Percentiles rank a stretch among this genome's conserved stretches.
phyloP scores from a whole-genome alignment of 2,888 invertebrate genomes.

The Nycteola revayana region DNA sequence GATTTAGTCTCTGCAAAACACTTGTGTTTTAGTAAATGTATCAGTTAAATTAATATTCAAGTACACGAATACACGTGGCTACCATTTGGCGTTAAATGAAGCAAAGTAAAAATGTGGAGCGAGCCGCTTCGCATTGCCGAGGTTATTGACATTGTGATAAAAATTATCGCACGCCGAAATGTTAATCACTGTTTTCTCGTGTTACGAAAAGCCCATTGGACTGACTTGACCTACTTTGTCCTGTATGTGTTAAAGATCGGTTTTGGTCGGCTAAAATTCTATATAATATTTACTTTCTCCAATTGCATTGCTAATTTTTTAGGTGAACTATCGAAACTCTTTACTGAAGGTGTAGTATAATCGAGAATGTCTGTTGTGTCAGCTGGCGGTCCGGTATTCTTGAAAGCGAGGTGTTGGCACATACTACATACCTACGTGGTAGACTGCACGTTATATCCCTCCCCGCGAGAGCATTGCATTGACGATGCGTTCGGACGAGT shows the following conservation, averaged over 20 bases:
- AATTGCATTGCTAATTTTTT: too few relatives aligned
- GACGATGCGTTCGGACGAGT: constrained; percentile 39
- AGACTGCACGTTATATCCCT: constrained; percentile 21
- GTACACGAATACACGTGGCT: constrained; percentile 36
- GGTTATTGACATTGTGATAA: constrained; percentile 63
- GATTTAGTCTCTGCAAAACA: too few relatives aligned
- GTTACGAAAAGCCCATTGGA: background rate
- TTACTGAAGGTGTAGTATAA: background rate
- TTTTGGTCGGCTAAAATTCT: background rate
- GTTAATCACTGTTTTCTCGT: constrained; percentile 1
- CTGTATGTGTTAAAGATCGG: background rate
- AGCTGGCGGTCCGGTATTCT: constrained; percentile 6
- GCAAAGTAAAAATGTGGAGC: constrained; percentile 48
- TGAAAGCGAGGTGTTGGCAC: constrained; percentile 16
- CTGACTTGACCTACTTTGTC: background rate
- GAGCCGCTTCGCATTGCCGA: constrained; percentile 40
- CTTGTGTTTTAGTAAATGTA: too few relatives aligned
- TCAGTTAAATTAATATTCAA: too few relatives aligned
- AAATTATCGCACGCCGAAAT: constrained; percentile 33
- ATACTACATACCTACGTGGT: constrained; percentile 8
- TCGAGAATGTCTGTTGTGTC: too few relatives aligned
- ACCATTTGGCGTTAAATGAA: constrained; percentile 36
- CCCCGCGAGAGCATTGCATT: constrained; percentile 35
- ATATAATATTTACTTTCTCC: too few relatives aligned
- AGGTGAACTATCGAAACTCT: too few relatives aligned